Base-by-base conservation (phyloP, 1,140 invertebrate species). In the roundworm (Caenorhabditis elegans) region DNA sequence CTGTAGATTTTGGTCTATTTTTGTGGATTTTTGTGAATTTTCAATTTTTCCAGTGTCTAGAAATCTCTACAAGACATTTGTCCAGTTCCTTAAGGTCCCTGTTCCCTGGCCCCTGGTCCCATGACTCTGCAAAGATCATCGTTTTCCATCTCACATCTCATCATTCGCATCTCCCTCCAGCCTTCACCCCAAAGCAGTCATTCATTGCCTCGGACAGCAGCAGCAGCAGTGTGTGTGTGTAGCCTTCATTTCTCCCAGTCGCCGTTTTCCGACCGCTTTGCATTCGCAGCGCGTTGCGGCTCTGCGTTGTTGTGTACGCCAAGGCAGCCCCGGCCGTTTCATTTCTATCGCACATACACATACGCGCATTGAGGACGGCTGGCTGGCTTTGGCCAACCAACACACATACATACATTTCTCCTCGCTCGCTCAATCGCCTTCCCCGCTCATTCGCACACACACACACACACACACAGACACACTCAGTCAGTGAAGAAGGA, bases 301-400 rank as follows among this genome's bases (percentile, higher is more conserved):
- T 70, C 60, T 70, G 60, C 60, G 60, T 70, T 70, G 60, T 70
- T 70, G 60, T 70, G 60, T 39, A 70, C 60, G 60, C 60, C 60
- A 70, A 70, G 60, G 19, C 34, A 43, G 60, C 60, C 60, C 36
- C 60, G 22, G 34, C 60, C 60, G 6, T 39, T 70, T 70, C 60
- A 17, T 53, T 60, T 70, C 60, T 70, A 70, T 70, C 60, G 60
- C 60, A 70, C 60, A 70, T 70, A 70, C 60, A 70, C 28, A 70
- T n/a, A n/a, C n/a, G n/a, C 60, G 60, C 60, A 39, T 70, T 70
- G 60, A 70, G 60, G 60, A 70, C n/a, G 60, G 34, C 60, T 70
- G 34, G 60, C 60, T 70, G 53, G 60, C 60, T 70, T 15, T 60
- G 34, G 31, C 60, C 60, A 70, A 70, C 53, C n/a, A n/a, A n/a